phyloP scores from a whole-genome alignment of 1,140 invertebrate species.

The Trigoniulus corallinus region DNA sequence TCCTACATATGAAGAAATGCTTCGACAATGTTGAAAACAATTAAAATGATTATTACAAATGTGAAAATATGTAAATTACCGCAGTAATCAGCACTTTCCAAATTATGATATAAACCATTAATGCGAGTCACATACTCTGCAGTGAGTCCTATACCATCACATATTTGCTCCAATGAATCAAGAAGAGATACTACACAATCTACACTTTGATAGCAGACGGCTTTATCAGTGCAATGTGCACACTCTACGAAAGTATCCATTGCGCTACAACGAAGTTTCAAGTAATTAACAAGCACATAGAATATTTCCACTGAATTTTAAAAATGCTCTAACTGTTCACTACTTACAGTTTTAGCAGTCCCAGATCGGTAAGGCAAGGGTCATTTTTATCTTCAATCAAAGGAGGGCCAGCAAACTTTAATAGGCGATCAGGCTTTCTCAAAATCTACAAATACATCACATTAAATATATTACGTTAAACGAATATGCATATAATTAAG shows the following conservation, averaged over 20 bases:
- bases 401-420: slow-evolving; percentile 47
- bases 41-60: no score
- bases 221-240: slow-evolving; percentile 44
- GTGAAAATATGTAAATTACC: slow-evolving; percentile 17
- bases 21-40: no score
- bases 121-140: slow-evolving; percentile 40
- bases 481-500: neutral
- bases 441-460: slow-evolving; percentile 31
- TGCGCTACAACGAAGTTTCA: slow-evolving; percentile 36
- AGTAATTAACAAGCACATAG: neutral
- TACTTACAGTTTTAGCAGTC: slow-evolving; percentile 69
- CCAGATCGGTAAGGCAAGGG: slow-evolving; percentile 65
- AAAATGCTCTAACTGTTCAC: no score
- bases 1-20: no score
- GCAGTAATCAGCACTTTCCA: slow-evolving; percentile 64
- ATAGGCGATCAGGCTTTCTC: slow-evolving; percentile 46
- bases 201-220: slow-evolving; percentile 56
- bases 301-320: neutral
- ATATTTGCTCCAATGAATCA: slow-evolving; percentile 60
- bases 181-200: slow-evolving; percentile 68
- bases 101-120: slow-evolving; percentile 46
- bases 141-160: slow-evolving; percentile 25
- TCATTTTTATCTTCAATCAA: slow-evolving; percentile 48
- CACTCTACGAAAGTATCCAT: slow-evolving; percentile 84
- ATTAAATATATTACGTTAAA: neutral